A percentile compares a stretch with the other conserved stretches of the same genome.
These are phyloP conservation scores for Artemia sinica DNA, from an alignment of 2,888 invertebrate genomes.

Conservation along the genomic window DNA sequence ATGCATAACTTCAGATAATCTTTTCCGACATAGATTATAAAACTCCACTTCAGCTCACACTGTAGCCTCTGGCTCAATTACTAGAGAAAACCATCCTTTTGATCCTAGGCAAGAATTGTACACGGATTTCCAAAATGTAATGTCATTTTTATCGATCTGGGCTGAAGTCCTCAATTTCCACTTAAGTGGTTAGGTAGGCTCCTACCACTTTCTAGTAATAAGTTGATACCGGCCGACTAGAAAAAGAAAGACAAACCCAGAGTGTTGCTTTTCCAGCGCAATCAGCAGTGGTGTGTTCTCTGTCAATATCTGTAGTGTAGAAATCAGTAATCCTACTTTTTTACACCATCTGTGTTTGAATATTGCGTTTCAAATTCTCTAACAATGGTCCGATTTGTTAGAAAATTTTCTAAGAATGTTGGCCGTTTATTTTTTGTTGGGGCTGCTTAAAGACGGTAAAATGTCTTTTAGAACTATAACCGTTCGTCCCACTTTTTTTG, in stretches of 20 bases:
- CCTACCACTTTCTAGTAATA: constrained; percentile 3
- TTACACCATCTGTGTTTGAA: too few relatives aligned
- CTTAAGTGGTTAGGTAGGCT: neutral
- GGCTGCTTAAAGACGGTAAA: too few relatives aligned
- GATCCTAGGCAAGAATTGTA: neutral
- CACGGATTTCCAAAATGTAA: neutral
- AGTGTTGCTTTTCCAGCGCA: neutral
- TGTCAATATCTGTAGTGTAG: too few relatives aligned
- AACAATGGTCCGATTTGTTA: too few relatives aligned
- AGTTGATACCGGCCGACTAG: neutral
- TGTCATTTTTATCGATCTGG: neutral
- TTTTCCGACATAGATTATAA: neutral
- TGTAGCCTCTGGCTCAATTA: neutral
- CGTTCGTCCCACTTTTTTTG: too few relatives aligned
- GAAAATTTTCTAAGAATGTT: too few relatives aligned
- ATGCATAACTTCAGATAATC: neutral
- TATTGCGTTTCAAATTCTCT: too few relatives aligned
- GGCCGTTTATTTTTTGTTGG: too few relatives aligned
- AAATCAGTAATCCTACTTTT: too few relatives aligned
- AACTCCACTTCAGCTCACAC: neutral
- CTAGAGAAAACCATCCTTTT: neutral
- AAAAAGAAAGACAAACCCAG: neutral
- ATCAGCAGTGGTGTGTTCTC: too few relatives aligned
- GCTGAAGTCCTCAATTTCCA: neutral
- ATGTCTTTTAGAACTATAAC: too few relatives aligned